Evolutionary conservation across 2,888 invertebrate species (phyloP), one percentile per base, ranked within the genome.

Genomic region (Eristalis pertinax): DNA sequence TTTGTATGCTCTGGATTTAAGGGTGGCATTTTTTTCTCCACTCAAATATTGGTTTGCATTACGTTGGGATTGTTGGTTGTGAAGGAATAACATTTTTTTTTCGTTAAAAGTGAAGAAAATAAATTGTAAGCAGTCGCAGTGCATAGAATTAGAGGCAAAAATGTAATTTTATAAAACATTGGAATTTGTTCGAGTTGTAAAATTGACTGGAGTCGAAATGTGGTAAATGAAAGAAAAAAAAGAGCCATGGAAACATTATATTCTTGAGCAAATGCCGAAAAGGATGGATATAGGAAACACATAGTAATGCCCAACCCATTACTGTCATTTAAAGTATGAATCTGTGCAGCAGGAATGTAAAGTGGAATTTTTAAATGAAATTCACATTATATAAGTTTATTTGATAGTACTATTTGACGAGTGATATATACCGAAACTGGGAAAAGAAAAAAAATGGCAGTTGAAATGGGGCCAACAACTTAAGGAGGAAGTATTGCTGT

Each of bases 31-130:
- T 73, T 80, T 69, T 29, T 75, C 80, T 80, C 29, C 50, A 74
- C 65, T 41, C 24, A 90, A 88, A 92, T 50, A 91, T 91, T 92
- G 92, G 91, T 89, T 90, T 91, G 90, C 90, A 89, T 90, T 89
- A 90, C 89, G 90, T 91, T 90, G 90, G 90, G 90, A 89, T 89
- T 89, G 90, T 91, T 90, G 91, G 91, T 92, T 92, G 91, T 92
- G 91, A 92, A 85, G 76, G 29, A 79, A 60, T 24, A 8, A 50
- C 19, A 60, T 13, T 70, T 58, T 56, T 58, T 50, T n/a, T 8
- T 50, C 43, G 19, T 50, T 19, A 38, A n/a, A 56, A 43, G 74
- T 26, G 50, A 19, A 75, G 65, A 69, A 75, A 75, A 70, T 5
- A 50, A 50, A n/a, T 50, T 50, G 50, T 50, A 8, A 50, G 50